phyloP scores from a whole-genome alignment of 2,797 vertebrate species.

The Bovichtus diacanthus region DNA sequence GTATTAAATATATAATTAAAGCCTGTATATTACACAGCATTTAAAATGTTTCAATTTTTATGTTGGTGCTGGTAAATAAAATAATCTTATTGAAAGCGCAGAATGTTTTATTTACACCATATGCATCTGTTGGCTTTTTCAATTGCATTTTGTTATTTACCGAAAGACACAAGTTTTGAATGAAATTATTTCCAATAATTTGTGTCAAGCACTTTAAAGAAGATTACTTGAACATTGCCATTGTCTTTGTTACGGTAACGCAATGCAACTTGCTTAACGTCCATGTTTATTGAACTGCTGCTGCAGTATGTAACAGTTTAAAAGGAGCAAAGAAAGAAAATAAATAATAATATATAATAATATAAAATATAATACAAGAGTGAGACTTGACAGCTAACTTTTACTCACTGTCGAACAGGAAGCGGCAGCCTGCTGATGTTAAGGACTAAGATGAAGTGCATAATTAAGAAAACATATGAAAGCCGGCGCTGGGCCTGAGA shows the following conservation, averaged over 20 bases:
- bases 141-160: background rate
- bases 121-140: background rate
- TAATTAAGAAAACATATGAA: slow-evolving; percentile 99
- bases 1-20: background rate
- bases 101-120: background rate
- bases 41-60: background rate
- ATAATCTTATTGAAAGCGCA: background rate
- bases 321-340: slow-evolving; percentile 23
- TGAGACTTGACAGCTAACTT: slow-evolving; percentile 85
- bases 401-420: slow-evolving; percentile 86
- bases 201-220: background rate
- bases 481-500: slow-evolving; percentile 91
- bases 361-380: slow-evolving; percentile 16
- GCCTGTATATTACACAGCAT: background rate
- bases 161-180: background rate
- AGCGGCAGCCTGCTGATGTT: slow-evolving; percentile 84
- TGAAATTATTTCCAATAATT: background rate
- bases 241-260: background rate
- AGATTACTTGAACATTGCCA: background rate
- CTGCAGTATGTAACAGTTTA: background rate
- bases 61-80: background rate
- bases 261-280: background rate
- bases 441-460: slow-evolving; percentile 97
- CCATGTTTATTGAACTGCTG: slow-evolving; percentile 6
- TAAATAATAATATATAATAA: too few relatives aligned